Evolutionary conservation across 1,140 invertebrate species (phyloP).

Genomic region (Lineus longissimus): DNA sequence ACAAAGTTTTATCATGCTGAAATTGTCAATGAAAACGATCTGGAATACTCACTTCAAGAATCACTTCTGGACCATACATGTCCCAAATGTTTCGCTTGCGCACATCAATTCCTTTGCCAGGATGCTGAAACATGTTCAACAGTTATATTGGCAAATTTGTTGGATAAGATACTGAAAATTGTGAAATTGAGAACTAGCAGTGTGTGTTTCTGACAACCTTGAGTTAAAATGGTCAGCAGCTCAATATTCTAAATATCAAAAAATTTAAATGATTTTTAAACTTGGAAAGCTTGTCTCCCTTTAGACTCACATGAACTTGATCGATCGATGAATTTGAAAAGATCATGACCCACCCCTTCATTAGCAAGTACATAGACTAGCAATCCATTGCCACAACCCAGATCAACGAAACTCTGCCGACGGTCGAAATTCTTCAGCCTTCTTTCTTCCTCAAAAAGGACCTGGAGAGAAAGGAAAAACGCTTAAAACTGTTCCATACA

Average conservation of each 20-base stretch:
- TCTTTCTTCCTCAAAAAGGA: conserved; percentile 47
- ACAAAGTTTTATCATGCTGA: not conserved
- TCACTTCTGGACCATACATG: conserved; percentile 49
- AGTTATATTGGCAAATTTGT: no score
- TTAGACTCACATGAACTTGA: not conserved
- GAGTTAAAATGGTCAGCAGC: no score
- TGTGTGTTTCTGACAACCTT: not conserved
- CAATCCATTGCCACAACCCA: conserved; percentile 96
- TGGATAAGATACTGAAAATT: not conserved
- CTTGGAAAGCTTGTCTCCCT: no score
- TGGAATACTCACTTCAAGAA: conserved; percentile 31
- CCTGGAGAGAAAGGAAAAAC: conserved; percentile 21
- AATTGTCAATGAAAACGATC: not conserved
- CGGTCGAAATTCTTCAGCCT: conserved; percentile 23
- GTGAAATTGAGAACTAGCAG: not conserved
- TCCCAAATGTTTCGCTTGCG: conserved; percentile 87
- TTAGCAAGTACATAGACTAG: conserved; percentile 80
- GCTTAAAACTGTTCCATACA: not conserved
- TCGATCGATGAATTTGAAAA: conserved; percentile 4
- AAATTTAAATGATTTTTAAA: no score
- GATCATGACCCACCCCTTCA: conserved; percentile 64
- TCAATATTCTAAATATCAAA: no score
- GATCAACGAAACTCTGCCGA: conserved; percentile 78
- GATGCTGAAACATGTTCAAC: conserved; percentile 33
- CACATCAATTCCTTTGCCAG: conserved; percentile 87